Evolutionary conservation across 2,888 invertebrate genomes (phyloP), one percentile per base, ranked within the genome.

Genomic region (Drosophila atroscutellata): DNA sequence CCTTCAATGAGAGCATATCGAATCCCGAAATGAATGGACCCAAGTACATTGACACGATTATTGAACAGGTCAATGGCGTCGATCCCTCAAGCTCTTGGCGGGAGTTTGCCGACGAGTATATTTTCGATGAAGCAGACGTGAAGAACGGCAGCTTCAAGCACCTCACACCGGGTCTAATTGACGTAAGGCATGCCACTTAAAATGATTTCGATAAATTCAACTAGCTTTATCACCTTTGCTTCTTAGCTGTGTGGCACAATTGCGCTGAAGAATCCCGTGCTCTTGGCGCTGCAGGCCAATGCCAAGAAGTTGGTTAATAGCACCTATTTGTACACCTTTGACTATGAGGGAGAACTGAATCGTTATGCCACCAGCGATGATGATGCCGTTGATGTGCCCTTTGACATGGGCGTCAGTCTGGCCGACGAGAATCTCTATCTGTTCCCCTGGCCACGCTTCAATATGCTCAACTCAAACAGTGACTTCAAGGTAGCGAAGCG

Each of bases 351-450:
- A 20, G 91, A 93, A 57, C 49, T 89, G 36, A 93, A 93, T 62
- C 91, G 93, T n/a, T 94, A 93, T 77, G 76, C 86, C 4, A 83
- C 75, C 59, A 52, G 26, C 30, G 91, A 91, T 0, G 92, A 92
- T n/a, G 93, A 92, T 42, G 81, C 88, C 6, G 81, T 89, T n/a
- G 80, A 88, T 34, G 91, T 93, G 74, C 94, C 94, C 39, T 94
- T 94, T 75, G 91, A 93, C 60, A 92, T 93, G 83, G 94, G 95
- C 6, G 94, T 94, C 8, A 94, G 94, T 36, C 94, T 95, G 74
- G 94, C 94, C 9, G 94, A 95, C 72, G 95, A 95, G 70, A 92
- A 94, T 50, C 92, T 94, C 20, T 94, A 95, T 77, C 86, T 95
- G 24, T 95, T 95, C 86, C 93, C 93, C 30, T 93, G 92, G 91